Conservation (phyloP, 1,140 invertebrate species). For the Ptiloglossa arizonensis region DNA sequence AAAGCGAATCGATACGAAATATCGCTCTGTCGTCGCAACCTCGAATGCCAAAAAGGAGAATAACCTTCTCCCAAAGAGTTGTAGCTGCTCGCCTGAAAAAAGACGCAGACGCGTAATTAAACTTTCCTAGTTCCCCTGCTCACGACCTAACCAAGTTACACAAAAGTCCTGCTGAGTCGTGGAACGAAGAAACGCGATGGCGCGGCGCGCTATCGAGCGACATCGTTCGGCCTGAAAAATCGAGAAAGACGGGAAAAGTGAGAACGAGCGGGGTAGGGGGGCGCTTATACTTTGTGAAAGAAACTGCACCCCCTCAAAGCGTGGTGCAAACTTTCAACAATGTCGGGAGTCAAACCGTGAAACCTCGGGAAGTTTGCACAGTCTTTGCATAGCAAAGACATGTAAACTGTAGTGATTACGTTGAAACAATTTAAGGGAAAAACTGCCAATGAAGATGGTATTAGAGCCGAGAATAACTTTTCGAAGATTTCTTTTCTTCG, state of each 20-base stretch:
- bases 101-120: conserved; percentile 56
- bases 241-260: background rate
- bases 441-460: background rate
- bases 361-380: background rate
- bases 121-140: conserved; percentile 45
- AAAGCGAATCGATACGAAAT: background rate
- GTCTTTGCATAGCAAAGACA: background rate
- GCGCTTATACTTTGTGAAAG: conserved; percentile 19
- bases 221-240: conserved; percentile 32
- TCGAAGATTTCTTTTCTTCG: too few relatives aligned
- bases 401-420: conserved; percentile 12
- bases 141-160: conserved; percentile 42
- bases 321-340: conserved; percentile 17
- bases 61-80: conserved; percentile 10
- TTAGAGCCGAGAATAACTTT: background rate
- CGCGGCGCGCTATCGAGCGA: background rate
- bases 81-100: conserved; percentile 28
- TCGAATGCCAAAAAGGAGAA: conserved; percentile 12
- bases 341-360: conserved; percentile 5
- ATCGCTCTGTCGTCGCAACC: background rate
- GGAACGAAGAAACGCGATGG: conserved; percentile 29
- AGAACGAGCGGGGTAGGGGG: background rate
- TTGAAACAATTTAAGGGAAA: background rate
- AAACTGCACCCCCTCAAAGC: background rate
- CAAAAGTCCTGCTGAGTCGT: conserved; percentile 39